Base-by-base conservation (phyloP, 2,797 vertebrate genomes). In the Cirrhinus molitorella region DNA sequence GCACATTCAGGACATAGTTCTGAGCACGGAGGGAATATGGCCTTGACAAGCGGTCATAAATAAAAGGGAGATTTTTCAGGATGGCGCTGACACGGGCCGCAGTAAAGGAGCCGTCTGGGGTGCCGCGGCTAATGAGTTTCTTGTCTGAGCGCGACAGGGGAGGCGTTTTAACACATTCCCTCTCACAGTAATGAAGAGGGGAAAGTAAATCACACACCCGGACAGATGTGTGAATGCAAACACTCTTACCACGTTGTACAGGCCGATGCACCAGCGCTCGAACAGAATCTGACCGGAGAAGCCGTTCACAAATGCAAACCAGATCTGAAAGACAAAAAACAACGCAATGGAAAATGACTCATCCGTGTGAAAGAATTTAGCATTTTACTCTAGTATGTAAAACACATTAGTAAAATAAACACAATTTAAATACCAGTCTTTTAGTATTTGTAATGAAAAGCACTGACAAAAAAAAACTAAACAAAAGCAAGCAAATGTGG, bases 201-300 rank as follows among this genome's bases (percentile, higher is more conserved):
- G 81, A 88, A 57, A 88, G 83, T 77, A 80, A 76, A 89, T 89
- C 80, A 87, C 74, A 34, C n/a, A 49, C 25, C 37, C 40, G 12
- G 68, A 73, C 55, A 47, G 19, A 81, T 37, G 75, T 66, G 80
- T 31, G 61, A 65, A 83, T 28, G 43, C 68, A 49, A 43, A 66
- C 71, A 87, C 75, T 96, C 98, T 96, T 95, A 99, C 98, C 97
- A 99, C 98, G 11, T 99, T 99, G 93, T 99, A 99, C 85, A 99
- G 95, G 86, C 98, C 98, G 89, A 99, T 99, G 90, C 98, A 99
- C 98, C 98, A 99, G 87, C 98, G 96, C 89, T 99, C 98, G 90
- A 99, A 99, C 68, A 99, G 97, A 92, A 99, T 99, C 93, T 99
- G 98, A 88, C 98, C 98, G 51, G 98, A 99, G 94, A 99, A 99